phyloP scores from a whole-genome alignment of 2,797 vertebrate genomes.

The Delichon dasypus region DNA sequence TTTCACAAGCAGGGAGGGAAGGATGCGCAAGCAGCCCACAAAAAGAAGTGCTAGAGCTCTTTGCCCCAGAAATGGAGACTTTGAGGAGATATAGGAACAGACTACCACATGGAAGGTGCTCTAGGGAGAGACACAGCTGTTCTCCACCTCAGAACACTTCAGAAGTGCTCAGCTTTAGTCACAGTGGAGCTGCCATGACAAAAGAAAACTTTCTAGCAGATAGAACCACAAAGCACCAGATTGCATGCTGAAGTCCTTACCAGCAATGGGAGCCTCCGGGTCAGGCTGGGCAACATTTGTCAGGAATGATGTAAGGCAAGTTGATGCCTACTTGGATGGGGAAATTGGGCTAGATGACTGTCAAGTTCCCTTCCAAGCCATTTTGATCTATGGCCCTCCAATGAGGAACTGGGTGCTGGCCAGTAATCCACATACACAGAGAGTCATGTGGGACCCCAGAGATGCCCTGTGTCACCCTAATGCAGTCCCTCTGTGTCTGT shows the following conservation, averaged over 20 bases:
- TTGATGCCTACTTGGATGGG: neutral
- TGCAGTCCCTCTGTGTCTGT: neutral
- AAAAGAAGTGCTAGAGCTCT: neutral
- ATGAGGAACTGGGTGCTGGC: neutral
- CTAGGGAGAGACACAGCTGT: neutral
- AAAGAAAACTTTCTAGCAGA: neutral
- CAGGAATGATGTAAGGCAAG: neutral
- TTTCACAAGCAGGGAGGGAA: neutral
- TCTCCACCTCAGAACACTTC: neutral
- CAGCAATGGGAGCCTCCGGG: neutral
- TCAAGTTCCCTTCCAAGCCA: neutral
- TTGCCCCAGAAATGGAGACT: neutral
- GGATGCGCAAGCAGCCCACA: neutral
- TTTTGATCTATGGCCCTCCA: neutral
- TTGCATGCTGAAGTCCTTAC: neutral
- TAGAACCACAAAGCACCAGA: neutral
- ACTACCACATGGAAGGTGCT: neutral
- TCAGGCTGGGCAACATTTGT: neutral
- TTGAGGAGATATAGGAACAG: neutral
- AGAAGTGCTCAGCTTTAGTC: neutral
- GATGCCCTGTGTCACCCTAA: neutral
- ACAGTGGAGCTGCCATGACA: neutral
- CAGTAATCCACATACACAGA: neutral
- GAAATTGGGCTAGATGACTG: neutral
- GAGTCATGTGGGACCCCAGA: neutral